These are phyloP conservation scores for Gymnoscelis rufifasciata DNA, from an alignment of 2,888 invertebrate species.

Conservation along the genomic window DNA sequence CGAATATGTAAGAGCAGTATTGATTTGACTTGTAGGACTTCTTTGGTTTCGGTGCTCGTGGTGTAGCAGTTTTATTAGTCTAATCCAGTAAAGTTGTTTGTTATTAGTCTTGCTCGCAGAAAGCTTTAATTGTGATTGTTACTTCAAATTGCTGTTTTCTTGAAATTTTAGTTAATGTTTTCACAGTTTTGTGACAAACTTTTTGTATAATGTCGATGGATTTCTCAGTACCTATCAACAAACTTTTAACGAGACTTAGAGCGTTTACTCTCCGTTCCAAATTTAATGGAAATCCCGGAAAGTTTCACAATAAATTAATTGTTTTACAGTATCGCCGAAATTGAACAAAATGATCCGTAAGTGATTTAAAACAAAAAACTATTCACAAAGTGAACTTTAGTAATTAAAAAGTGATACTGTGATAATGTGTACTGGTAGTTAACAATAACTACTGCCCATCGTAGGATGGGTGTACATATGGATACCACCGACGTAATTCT, in stretches of 20 bases:
- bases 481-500: constrained; percentile 68
- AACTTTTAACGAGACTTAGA: constrained; percentile 34
- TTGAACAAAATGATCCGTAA: constrained; percentile 26
- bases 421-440: constrained; percentile 49
- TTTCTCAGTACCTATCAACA: constrained; percentile 24
- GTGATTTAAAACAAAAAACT: constrained; percentile 20
- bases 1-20: constrained; percentile 37
- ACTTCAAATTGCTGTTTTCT: constrained; percentile 7
- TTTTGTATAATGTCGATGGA: constrained; percentile 28
- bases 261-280: constrained; percentile 4
- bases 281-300: constrained; percentile 3
- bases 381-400: constrained; percentile 21
- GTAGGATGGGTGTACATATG: constrained; percentile 77
- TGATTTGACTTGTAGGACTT: constrained; percentile 33
- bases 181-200: constrained; percentile 25
- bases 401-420: constrained; percentile 44
- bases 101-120: no score
- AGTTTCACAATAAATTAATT: constrained; percentile 22
- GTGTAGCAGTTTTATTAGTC: neutral
- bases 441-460: constrained; percentile 46
- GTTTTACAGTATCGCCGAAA: constrained; percentile 20
- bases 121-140: constrained; percentile 14
- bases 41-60: constrained; percentile 8
- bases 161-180: constrained; percentile 8
- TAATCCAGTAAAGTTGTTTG: no score